Percentiles rank a stretch among this genome's conserved stretches.
Conservation (phyloP, 92 coral and sea anemone species). For the Desmophyllum pertusum region DNA sequence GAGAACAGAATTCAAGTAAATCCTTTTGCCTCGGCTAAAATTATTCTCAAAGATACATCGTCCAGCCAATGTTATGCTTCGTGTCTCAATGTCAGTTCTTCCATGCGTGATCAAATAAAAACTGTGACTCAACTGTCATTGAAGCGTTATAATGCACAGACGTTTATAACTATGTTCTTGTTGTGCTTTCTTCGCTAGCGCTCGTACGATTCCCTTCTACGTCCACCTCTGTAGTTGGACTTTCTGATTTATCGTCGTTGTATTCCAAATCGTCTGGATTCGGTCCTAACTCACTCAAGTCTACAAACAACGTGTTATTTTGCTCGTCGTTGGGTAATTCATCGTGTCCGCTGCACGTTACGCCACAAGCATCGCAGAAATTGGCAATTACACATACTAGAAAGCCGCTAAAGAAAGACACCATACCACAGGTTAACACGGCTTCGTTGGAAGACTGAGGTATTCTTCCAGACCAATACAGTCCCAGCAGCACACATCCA, state of each 20-base stretch:
- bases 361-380: conserved; percentile 49
- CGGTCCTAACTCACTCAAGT: conserved; percentile 42
- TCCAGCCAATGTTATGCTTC: neutral
- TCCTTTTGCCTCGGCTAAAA: neutral
- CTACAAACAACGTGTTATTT: conserved; percentile 34
- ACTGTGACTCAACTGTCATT: neutral
- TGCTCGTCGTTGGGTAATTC: conserved; percentile 10
- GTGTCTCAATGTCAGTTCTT: neutral
- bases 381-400: conserved; percentile 40
- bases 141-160: neutral
- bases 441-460: conserved; percentile 9
- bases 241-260: conserved; percentile 10
- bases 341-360: conserved; percentile 9
- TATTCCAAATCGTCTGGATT: neutral
- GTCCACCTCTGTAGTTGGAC: conserved; percentile 18
- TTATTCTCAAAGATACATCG: neutral
- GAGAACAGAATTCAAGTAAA: neutral
- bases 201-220: neutral
- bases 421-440: conserved; percentile 42
- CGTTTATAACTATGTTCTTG: neutral
- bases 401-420: conserved; percentile 41
- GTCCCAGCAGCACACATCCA: conserved; percentile 39
- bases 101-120: conserved; percentile 9
- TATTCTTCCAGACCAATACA: conserved; percentile 27
- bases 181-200: neutral